phyloP scores from a whole-genome alignment of 2,113 vertebrate species.

The Romanogobio albipinnatus region DNA sequence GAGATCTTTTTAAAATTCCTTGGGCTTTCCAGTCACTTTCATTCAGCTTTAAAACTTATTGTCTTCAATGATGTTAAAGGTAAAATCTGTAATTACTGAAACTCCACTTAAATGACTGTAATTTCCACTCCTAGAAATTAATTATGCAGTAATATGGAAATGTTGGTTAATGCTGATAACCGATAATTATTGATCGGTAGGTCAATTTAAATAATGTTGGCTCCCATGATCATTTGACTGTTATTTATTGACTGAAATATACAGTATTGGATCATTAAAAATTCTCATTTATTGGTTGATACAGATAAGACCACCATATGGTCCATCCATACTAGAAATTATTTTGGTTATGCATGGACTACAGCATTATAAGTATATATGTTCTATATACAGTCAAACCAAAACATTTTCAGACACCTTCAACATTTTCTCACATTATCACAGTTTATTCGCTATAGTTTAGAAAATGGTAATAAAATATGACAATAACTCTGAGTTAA shows the following conservation, averaged over 20 bases:
- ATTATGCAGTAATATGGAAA: background rate
- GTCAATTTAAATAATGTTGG: background rate
- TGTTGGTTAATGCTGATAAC: background rate
- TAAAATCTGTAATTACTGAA: constrained; percentile 11
- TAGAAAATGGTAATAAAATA: no score
- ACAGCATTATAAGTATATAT: background rate
- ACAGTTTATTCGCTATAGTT: no score
- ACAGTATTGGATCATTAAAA: background rate
- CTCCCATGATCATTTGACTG: background rate
- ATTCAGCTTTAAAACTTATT: background rate
- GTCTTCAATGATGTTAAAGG: background rate
- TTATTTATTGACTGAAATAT: background rate
- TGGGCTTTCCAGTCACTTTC: background rate
- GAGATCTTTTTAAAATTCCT: background rate
- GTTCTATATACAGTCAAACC: background rate
- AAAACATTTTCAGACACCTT: no score
- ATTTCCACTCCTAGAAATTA: background rate
- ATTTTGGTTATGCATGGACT: background rate
- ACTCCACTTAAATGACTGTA: no score
- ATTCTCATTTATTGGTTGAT: background rate
- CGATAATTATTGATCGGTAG: background rate
- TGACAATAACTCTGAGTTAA: no score
- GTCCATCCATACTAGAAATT: background rate
- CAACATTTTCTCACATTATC: no score
- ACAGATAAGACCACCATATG: background rate